phyloP scores from a whole-genome alignment of 2,113 vertebrate genomes.

The Neomonachus schauinslandi region DNA sequence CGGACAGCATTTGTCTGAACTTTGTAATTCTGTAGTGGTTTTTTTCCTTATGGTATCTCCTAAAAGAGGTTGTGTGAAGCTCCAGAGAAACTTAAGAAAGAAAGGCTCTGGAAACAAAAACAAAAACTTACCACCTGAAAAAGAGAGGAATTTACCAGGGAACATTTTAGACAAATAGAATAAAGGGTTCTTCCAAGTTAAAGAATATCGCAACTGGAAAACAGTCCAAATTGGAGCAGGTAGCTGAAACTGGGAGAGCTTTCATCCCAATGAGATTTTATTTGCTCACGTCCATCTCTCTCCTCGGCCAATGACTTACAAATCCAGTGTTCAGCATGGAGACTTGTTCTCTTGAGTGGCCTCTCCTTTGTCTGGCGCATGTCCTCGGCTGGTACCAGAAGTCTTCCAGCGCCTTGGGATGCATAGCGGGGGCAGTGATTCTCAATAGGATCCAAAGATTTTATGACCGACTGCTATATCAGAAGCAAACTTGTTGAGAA shows the following conservation, averaged over 20 bases:
- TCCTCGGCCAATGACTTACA: neutral
- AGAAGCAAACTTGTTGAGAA: conserved; percentile 54
- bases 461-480: conserved; percentile 26
- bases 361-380: neutral
- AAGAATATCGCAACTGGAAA: neutral
- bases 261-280: neutral
- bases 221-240: neutral
- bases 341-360: neutral
- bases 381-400: neutral
- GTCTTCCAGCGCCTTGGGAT: conserved; percentile 19
- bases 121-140: conserved; percentile 17
- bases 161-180: conserved; percentile 65
- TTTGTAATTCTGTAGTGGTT: conserved; percentile 57
- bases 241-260: neutral
- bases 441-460: conserved; percentile 13
- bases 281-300: neutral
- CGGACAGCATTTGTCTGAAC: conserved; percentile 43
- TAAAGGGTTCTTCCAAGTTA: neutral
- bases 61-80: conserved; percentile 45
- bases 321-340: neutral
- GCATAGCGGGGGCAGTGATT: conserved; percentile 2
- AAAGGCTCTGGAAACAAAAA: conserved; percentile 58
- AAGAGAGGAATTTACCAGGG: conserved; percentile 53
- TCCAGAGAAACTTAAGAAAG: conserved; percentile 52
- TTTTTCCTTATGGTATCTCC: conserved; percentile 31